Evolutionary conservation across 2,888 invertebrate genomes (phyloP).

Genomic region (Drosophila incognita): DNA sequence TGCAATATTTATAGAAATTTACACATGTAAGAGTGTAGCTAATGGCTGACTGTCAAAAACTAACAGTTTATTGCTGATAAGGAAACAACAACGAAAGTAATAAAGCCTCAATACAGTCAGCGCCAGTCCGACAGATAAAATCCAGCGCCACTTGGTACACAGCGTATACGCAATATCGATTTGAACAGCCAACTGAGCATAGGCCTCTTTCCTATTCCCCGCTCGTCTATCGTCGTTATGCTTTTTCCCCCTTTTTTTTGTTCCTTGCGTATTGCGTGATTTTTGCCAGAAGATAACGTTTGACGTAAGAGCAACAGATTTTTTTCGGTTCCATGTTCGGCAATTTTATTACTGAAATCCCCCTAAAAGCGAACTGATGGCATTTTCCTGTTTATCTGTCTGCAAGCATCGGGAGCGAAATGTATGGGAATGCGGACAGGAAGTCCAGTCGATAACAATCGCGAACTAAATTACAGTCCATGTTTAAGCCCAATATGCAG

Average conservation of each 20-base stretch:
- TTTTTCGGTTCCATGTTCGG: constrained; percentile 53
- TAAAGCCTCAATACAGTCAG: constrained; percentile 60
- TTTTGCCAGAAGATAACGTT: constrained; percentile 68
- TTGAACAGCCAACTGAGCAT: constrained; percentile 40
- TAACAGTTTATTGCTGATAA: constrained; percentile 73
- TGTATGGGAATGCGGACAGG: constrained; percentile 23
- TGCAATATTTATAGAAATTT: constrained; percentile 32
- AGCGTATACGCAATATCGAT: constrained; percentile 76
- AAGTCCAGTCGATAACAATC: constrained; percentile 39
- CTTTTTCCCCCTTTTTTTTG: constrained; percentile 30
- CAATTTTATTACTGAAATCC: constrained; percentile 69
- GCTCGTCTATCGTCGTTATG: constrained; percentile 16
- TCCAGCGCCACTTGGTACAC: constrained; percentile 49
- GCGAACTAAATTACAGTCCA: constrained; percentile 31
- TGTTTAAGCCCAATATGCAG: constrained; percentile 3
- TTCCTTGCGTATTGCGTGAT: constrained; percentile 57
- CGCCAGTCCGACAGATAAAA: constrained; percentile 50
- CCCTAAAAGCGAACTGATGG: constrained; percentile 30
- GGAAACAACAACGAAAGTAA: constrained; percentile 67
- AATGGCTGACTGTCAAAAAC: constrained; percentile 47
- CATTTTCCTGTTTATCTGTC: constrained; percentile 40
- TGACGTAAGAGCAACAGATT: constrained; percentile 80
- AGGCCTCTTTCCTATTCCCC: constrained; percentile 22
- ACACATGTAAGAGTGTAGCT: constrained; percentile 31
- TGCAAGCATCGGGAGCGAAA: constrained; percentile 6